phyloP scores from a whole-genome alignment of 1,140 invertebrate species.

The Ectropis grisescens region DNA sequence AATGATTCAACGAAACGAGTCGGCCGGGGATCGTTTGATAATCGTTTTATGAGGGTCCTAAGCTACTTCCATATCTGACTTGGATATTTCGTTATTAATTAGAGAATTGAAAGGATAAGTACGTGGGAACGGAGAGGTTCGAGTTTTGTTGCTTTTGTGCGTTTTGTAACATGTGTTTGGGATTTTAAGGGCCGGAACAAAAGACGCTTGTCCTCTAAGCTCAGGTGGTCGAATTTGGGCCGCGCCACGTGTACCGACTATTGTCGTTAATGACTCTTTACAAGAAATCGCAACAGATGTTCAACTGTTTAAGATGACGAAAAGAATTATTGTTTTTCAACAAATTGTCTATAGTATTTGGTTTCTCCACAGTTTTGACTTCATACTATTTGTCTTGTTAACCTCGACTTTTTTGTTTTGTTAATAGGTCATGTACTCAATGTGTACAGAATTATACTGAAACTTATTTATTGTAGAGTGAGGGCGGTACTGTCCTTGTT shows the following conservation, averaged over 20 bases:
- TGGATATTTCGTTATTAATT: constrained; percentile 57
- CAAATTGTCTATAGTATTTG: no score
- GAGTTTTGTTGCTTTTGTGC: constrained; percentile 21
- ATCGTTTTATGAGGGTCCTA: constrained; percentile 62
- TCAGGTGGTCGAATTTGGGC: constrained; percentile 35
- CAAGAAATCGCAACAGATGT: constrained; percentile 38
- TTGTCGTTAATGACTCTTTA: constrained; percentile 32
- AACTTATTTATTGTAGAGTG: no score
- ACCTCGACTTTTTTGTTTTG: no score
- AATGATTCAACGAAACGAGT: constrained; percentile 30
- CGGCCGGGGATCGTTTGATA: constrained; percentile 51
- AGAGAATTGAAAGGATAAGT: constrained; percentile 43
- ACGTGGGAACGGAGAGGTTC: constrained; percentile 43
- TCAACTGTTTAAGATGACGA: constrained; percentile 14
- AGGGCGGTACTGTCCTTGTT: no score
- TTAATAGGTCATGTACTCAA: no score
- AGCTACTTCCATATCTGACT: constrained; percentile 48
- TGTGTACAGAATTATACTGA: no score
- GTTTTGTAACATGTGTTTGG: constrained; percentile 37
- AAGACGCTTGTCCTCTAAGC: constrained; percentile 39
- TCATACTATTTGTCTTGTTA: no score
- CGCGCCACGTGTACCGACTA: constrained; percentile 40
- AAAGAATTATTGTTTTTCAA: no score
- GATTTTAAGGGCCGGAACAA: constrained; percentile 33
- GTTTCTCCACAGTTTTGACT: no score